phyloP scores from a whole-genome alignment of 2,888 invertebrate species.

The Morinoia aosen region DNA sequence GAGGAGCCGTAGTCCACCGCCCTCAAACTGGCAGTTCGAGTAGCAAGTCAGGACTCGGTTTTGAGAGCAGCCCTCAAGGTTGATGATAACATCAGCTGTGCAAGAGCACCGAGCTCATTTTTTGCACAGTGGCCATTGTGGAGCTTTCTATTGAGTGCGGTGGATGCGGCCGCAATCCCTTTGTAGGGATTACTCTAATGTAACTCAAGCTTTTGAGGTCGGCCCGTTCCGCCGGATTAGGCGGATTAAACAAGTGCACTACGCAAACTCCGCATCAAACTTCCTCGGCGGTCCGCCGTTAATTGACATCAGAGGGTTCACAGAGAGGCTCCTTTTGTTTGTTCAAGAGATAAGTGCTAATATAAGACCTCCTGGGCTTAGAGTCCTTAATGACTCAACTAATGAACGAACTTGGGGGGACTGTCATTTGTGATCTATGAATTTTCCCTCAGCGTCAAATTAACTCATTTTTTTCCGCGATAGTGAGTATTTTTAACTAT shows the following conservation, averaged over 20 bases:
- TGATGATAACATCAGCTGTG: conserved; percentile 19
- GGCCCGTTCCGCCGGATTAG: conserved; percentile 45
- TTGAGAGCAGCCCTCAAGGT: not conserved
- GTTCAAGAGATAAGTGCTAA: conserved; percentile 7
- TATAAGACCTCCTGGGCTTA: not conserved
- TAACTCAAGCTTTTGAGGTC: conserved; percentile 45
- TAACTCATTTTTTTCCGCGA: not conserved
- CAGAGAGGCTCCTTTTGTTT: conserved; percentile 33
- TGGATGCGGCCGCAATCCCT: conserved; percentile 40
- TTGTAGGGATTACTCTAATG: conserved; percentile 53
- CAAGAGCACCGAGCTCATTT: not conserved
- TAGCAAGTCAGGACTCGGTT: not conserved
- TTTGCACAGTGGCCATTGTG: conserved; percentile 7
- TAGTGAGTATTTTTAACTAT: not conserved
- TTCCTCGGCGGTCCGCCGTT: not conserved
- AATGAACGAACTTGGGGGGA: not conserved
- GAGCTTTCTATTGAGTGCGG: conserved; percentile 30
- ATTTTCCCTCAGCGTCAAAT: not conserved
- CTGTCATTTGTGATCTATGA: not conserved
- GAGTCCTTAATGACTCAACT: not conserved
- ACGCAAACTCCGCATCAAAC: conserved; percentile 21
- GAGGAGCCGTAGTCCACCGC: not conserved
- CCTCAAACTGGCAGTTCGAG: not conserved
- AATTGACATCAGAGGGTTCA: conserved; percentile 37
- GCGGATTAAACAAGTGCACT: conserved; percentile 47